Base-by-base conservation (phyloP, 2,113 vertebrate species). In the Indicator indicator region DNA sequence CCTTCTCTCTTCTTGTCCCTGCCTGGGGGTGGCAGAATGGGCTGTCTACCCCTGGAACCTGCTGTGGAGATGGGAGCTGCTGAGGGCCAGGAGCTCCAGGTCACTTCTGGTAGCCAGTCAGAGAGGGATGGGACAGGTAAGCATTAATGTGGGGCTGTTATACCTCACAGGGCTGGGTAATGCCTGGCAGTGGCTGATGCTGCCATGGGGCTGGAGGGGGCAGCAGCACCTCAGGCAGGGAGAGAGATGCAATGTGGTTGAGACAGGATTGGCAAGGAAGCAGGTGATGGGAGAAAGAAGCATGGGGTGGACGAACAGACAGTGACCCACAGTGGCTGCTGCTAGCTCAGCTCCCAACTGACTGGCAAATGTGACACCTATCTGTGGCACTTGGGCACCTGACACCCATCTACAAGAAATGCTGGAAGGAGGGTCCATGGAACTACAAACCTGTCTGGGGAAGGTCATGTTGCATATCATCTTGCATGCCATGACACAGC, bases 281-380 rank as follows among this genome's bases (percentile, higher is more conserved):
- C 18, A 46, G 36, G 3, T 55, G 38, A 32, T 14, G 11, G 33
- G 30, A 56, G 16, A 69, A 33, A 40, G 14, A 13, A 72, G 9
- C 11, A 5, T 4, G 23, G 50, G 36, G 33, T 2, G 33, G 83
- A 54, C 1, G 7, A 68, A 40, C 0, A 32, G 56, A 95, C 72
- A 93, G 91, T 94, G 96, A 96, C 86, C 64, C 72, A 0, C 80
- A 82, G 89, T 55, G 94, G 89, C 78, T 88, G 58, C 65, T 70
- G 50, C 28, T 30, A 93, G 86, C 27, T 93, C 68, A 72, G 74
- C 50, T 52, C 50, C 23, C 50, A 26, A 23, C 24, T 52, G 23
- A 52, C 12, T 52, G 50, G 50, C 50, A 52, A 52, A 7, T 52
- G 21, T 52, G 50, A 52, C 50, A 52, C 12, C 23, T 12, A 52